Conservation (phyloP, 1,140 invertebrate species). For the Acromyrmex echinatior region DNA sequence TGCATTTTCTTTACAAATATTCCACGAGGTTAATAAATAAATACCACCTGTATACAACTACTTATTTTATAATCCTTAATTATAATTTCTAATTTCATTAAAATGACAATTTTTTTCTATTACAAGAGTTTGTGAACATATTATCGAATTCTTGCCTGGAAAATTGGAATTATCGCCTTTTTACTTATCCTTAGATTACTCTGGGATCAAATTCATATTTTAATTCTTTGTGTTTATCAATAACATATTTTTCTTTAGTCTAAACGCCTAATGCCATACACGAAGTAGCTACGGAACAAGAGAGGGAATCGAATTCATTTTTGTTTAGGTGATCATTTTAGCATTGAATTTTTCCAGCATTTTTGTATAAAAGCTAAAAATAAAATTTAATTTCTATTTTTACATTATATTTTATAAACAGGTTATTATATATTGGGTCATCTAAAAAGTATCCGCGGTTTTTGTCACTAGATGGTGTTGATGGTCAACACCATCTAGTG, state of each 20-base stretch:
- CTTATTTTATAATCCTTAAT: background rate
- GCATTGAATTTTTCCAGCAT: background rate
- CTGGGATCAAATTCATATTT: background rate
- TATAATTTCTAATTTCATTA: no score
- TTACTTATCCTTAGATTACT: background rate
- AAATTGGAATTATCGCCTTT: background rate
- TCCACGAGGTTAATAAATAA: background rate
- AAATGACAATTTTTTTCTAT: no score
- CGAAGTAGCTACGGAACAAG: background rate
- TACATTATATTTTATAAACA: no score
- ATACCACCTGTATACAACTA: background rate
- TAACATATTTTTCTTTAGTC: background rate
- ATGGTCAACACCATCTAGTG: no score
- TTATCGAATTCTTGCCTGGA: background rate
- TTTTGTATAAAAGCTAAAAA: background rate
- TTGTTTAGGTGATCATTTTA: background rate
- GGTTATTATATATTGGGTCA: no score
- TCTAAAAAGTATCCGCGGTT: no score
- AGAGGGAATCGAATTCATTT: background rate
- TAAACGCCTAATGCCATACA: no score
- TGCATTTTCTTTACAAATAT: background rate
- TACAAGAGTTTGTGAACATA: no score
- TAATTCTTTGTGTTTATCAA: background rate
- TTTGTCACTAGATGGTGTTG: no score
- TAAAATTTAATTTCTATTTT: no score